Base-by-base conservation (phyloP, 2,797 vertebrate species). In the Nyctalus aviator region DNA sequence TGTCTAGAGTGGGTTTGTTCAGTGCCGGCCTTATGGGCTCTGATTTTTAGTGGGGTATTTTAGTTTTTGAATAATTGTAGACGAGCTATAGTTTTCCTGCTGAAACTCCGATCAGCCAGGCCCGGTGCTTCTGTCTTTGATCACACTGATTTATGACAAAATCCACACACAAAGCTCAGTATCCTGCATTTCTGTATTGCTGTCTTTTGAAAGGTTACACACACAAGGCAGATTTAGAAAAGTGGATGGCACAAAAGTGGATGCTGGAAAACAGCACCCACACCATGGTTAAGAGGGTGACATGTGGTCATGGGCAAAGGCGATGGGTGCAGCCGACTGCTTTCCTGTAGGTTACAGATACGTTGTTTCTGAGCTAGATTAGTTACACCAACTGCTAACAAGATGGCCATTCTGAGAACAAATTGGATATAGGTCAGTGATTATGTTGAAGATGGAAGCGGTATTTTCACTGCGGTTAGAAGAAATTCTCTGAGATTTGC, bases 311-410 rank as follows among this genome's bases (percentile, higher is more conserved):
- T 8, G 55, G 30, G 10, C 30, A 32, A 4, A 27, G 50, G 17
- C 5, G 13, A 8, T 12, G 37, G 30, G 8, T 7, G 23, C 15
- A 5, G 44, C 53, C 2, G 3, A 21, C 18, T 9, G 0, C 53
- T 15, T 77, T 35, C 27, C 62, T 37, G 30, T 14, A 44, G 53
- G 30, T 69, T 23, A 9, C 14, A 35, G 71, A 17, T 1, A 7
- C 23, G 23, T 2, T 9, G 3, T 59, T 55, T 83, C 78, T 71
- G 62, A 77, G 46, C 17, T 44, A 12, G 69, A 18, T n/a, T 11
- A 46, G 18, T 55, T 37, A 71, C 1, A 64, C 11, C 23, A 71
- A 17, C 30, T 30, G 71, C 25, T 17, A 53, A 55, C 11, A 18
- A 48, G 62, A 8, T 46, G 62, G n/a, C 53, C 20, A n/a, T 72